phyloP scores from a whole-genome alignment of 2,888 invertebrate species.

The Cantharis rufa region DNA sequence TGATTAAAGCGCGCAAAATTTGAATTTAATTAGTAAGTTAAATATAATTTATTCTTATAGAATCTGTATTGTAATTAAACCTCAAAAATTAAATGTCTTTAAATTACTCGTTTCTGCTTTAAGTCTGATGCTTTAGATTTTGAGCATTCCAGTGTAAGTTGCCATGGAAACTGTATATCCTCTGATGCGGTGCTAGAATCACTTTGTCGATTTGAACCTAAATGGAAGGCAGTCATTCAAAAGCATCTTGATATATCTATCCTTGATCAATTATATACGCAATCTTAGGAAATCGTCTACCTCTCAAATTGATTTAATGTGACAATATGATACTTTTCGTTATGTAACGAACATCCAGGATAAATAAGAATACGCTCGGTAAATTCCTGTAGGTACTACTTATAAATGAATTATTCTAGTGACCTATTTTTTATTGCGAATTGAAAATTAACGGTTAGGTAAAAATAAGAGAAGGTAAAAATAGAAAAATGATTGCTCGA shows the following conservation, averaged over 20 bases:
- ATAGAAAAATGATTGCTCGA: background rate
- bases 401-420: constrained; percentile 26
- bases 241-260: constrained; percentile 25
- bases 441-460: constrained; percentile 21
- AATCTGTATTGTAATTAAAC: background rate
- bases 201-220: constrained; percentile 46
- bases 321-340: background rate
- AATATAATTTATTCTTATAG: background rate
- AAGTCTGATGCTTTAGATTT: constrained; percentile 48
- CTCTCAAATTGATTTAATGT: constrained; percentile 14
- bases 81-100: background rate
- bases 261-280: constrained; percentile 22
- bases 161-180: constrained; percentile 48
- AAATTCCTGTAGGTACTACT: background rate
- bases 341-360: background rate
- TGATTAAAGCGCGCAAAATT: background rate
- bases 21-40: background rate
- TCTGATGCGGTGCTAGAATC: constrained; percentile 48
- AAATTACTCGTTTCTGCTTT: constrained; percentile 33
- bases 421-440: constrained; percentile 34
- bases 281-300: constrained; percentile 8
- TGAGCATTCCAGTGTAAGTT: constrained; percentile 48
- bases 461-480: background rate
- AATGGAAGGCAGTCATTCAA: constrained; percentile 37
- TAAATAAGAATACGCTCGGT: background rate